Percentiles rank a stretch among this genome's conserved stretches.
Evolutionary conservation across 2,888 invertebrate species (phyloP).

Genomic region (Bombyx huttoni): DNA sequence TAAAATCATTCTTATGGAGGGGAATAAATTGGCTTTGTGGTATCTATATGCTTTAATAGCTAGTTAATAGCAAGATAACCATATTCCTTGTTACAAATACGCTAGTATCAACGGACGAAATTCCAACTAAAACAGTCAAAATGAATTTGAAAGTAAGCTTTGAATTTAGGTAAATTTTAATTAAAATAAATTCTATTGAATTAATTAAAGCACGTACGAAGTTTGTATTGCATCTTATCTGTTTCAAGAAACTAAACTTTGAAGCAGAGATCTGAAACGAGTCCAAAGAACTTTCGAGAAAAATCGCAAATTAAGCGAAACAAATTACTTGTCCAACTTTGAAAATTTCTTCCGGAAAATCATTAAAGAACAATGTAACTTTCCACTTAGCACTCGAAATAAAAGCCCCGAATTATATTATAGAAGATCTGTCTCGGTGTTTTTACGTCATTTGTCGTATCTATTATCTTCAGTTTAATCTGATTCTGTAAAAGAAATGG

Average conservation of each 20-base stretch:
- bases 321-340: neutral
- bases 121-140: too few relatives aligned
- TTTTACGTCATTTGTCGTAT: neutral
- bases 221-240: neutral
- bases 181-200: neutral
- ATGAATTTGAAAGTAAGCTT: too few relatives aligned
- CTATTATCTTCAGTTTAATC: neutral
- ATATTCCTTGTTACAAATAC: too few relatives aligned
- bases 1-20: too few relatives aligned
- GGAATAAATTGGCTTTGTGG: too few relatives aligned
- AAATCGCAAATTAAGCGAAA: neutral
- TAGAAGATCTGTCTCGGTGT: neutral
- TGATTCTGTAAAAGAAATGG: neutral
- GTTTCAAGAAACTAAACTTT: neutral
- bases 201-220: neutral
- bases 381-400: constrained; percentile 33
- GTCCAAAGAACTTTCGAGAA: neutral
- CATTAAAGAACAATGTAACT: constrained; percentile 24
- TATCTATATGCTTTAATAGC: too few relatives aligned
- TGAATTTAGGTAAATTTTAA: neutral
- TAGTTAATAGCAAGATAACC: too few relatives aligned
- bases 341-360: neutral
- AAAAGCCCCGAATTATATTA: constrained; percentile 23
- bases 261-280: neutral
- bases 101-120: too few relatives aligned